A percentile compares a stretch with the other conserved stretches of the same genome.
Conservation (phyloP, 2,888 invertebrate genomes). For the Entomobrya multifasciata region DNA sequence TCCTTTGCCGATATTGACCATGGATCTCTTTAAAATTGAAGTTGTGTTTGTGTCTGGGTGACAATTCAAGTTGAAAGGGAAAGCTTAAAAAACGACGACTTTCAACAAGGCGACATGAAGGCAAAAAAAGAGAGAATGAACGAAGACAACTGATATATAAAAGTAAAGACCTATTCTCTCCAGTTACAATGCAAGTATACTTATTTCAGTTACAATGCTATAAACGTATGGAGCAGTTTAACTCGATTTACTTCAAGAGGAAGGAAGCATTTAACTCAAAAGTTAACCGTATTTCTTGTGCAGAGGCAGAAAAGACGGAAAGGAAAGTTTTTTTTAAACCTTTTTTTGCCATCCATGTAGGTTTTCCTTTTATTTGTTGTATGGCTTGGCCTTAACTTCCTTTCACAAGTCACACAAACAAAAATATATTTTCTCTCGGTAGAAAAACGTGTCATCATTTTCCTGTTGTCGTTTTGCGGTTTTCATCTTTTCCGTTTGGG, state of each 20-base stretch:
- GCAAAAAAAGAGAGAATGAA: conserved; percentile 28
- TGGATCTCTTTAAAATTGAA: conserved; percentile 1
- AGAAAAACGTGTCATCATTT: conserved; percentile 66
- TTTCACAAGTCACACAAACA: background rate
- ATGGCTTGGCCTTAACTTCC: background rate
- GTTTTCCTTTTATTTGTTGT: conserved; percentile 51
- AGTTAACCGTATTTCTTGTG: conserved; percentile 55
- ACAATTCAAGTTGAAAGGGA: conserved; percentile 27
- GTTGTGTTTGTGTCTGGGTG: background rate
- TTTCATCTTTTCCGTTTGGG: conserved; percentile 39
- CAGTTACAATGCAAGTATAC: background rate
- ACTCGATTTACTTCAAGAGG: conserved; percentile 70
- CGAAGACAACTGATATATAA: conserved; percentile 26
- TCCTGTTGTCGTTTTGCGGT: conserved; percentile 17
- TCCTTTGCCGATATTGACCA: conserved; percentile 10
- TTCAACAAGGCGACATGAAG: background rate
- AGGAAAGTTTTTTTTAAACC: conserved; percentile 52
- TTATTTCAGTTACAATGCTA: background rate
- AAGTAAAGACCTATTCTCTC: conserved; percentile 28
- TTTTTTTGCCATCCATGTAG: conserved; percentile 40
- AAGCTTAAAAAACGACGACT: conserved; percentile 19
- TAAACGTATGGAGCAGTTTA: conserved; percentile 39
- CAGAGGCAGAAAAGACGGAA: conserved; percentile 12
- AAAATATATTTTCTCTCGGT: conserved; percentile 15
- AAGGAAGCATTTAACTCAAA: conserved; percentile 69